Conservation (phyloP, 1,140 invertebrate species). For the Drosophila triauraria region DNA sequence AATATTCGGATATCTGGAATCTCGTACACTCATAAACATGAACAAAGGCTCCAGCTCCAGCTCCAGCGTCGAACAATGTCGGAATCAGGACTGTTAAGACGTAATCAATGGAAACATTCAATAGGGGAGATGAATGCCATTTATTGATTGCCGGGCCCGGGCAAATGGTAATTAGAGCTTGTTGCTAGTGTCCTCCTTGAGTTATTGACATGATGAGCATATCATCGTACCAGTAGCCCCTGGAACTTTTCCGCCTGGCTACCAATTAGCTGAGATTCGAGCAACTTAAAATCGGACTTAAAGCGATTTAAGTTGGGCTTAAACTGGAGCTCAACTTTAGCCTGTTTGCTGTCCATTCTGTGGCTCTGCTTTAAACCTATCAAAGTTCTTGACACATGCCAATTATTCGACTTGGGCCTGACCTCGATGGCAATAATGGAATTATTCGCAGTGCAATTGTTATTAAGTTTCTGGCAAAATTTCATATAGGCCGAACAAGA, state of each 20-base stretch:
- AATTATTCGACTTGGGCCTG: slow-evolving; percentile 5
- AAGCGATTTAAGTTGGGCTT: slow-evolving; percentile 12
- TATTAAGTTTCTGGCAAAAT: background rate
- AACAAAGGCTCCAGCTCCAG: slow-evolving; percentile 19
- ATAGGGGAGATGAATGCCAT: slow-evolving; percentile 22
- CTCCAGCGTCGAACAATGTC: slow-evolving; percentile 12
- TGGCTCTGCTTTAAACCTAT: background rate
- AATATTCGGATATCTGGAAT: background rate
- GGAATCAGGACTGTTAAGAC: background rate
- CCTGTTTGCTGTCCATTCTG: background rate
- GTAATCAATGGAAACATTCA: background rate
- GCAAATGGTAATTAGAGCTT: slow-evolving; percentile 37
- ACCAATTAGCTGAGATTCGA: slow-evolving; percentile 23
- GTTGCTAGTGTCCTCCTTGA: slow-evolving; percentile 23
- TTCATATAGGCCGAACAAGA: background rate
- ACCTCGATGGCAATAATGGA: background rate
- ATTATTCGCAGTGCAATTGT: background rate
- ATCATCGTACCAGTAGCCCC: background rate
- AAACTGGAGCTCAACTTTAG: slow-evolving; percentile 1
- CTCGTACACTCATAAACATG: slow-evolving; percentile 35
- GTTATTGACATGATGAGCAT: slow-evolving; percentile 36
- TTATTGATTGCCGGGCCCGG: slow-evolving; percentile 25
- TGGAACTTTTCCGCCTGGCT: background rate
- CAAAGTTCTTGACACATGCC: slow-evolving; percentile 9
- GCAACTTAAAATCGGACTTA: slow-evolving; percentile 23